A percentile compares a stretch with the other conserved stretches of the same genome.
These are phyloP conservation scores for Chloroceryle amazona DNA, from an alignment of 2,797 vertebrate genomes.

Conservation along the genomic window DNA sequence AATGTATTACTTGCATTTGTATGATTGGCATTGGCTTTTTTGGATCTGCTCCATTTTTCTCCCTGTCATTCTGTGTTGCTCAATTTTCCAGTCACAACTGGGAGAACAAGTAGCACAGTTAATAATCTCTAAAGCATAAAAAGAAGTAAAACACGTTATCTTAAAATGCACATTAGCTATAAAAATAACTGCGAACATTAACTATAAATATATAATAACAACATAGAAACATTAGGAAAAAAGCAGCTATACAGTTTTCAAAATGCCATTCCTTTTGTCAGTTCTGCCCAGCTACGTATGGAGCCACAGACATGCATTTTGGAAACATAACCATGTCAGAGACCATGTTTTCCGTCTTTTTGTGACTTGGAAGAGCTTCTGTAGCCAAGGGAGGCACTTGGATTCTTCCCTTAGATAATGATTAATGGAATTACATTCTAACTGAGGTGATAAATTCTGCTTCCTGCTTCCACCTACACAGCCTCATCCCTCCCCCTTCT, in stretches of 20 bases:
- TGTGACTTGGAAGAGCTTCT: not conserved
- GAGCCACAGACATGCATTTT: not conserved
- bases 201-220: not conserved
- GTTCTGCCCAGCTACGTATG: not conserved
- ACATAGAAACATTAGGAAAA: not conserved
- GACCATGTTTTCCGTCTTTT: not conserved
- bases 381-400: not conserved
- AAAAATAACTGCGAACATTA: constrained; percentile 6
- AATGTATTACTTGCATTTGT: not conserved
- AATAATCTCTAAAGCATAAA: not conserved
- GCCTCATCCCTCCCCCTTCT: not conserved
- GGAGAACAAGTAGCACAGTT: not conserved
- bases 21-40: not conserved
- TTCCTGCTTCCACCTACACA: not conserved
- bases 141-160: not conserved
- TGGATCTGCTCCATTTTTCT: not conserved
- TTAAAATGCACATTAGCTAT: not conserved
- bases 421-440: not conserved
- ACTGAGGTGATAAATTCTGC: constrained; percentile 12
- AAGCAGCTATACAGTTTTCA: not conserved
- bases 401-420: constrained; percentile 16
- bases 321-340: not conserved
- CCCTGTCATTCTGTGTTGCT: not conserved
- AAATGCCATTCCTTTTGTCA: not conserved
- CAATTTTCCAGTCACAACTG: not conserved